Base-by-base conservation (phyloP, 2,113 vertebrate genomes). In the Hippocampus guttulatus region DNA sequence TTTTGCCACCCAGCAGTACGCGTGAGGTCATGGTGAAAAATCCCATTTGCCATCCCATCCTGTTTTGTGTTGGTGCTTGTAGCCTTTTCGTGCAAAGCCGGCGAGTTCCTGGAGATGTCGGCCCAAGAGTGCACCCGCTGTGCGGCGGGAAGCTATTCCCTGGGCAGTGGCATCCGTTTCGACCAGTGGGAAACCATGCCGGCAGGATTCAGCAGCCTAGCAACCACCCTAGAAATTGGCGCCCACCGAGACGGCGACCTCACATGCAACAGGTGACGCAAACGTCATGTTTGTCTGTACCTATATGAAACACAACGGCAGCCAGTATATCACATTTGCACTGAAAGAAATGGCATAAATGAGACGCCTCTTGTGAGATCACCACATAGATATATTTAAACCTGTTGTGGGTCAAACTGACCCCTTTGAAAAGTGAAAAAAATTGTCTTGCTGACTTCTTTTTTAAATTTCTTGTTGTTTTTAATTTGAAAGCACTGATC, bases 61-160 rank as follows among this genome's bases (percentile, higher is more conserved):
- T 62, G 6, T 33, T 64, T 21, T 71, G 5, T 47, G 2, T 64
- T 40, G 33, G 15, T 62, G 57, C 14, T 1, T 49, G 30, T 77
- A 99, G 97, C 96, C 47, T 99, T 99, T 84, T 98, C 97, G 0
- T 99, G 97, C 70, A 88, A 90, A 69, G 94, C 95, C 3, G 97
- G 97, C 0, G 94, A 99, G 81, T 99, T 96, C 85, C 90, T 99
- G 79, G 96, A 99, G 88, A 97, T 99, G 95, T 95, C 95, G 60
- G 94, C 94, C 83, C 97, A 99, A 90, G 89, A 93, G 68, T 99
- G 97, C 86, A 97, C 92, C 70, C 93, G 92, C 75, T 99, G 97
- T 85, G 93, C 92, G 0, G 93, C 95, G 27, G 97, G 97, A 11
- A 97, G 93, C 83, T 99, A 96, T 87, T 99, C 97, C 0, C 86